phyloP scores from a whole-genome alignment of 2,113 vertebrate genomes.

The Pavo muticus region DNA sequence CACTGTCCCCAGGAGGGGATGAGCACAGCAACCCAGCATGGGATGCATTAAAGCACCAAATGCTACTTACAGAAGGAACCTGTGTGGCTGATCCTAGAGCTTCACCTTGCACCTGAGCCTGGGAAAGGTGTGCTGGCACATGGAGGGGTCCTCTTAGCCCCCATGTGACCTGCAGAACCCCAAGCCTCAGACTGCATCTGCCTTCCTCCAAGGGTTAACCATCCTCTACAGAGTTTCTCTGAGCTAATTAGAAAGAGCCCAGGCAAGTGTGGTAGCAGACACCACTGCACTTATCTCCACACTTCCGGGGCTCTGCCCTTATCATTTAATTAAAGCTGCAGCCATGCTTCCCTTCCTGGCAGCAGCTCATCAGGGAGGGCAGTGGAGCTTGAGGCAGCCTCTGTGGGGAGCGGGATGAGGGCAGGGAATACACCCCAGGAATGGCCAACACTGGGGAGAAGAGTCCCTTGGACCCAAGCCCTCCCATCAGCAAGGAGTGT shows the following conservation, averaged over 20 bases:
- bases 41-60: not conserved
- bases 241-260: slow-evolving; percentile 62
- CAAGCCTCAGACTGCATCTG: not conserved
- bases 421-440: not conserved
- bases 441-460: not conserved
- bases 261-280: slow-evolving; percentile 55
- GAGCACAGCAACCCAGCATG: not conserved
- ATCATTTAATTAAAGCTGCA: slow-evolving; percentile 78
- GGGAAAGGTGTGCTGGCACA: not conserved
- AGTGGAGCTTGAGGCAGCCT: slow-evolving; percentile 58
- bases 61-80: not conserved
- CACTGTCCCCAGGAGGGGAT: not conserved
- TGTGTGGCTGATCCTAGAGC: not conserved
- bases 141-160: not conserved
- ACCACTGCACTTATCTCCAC: slow-evolving; percentile 54
- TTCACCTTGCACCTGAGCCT: not conserved
- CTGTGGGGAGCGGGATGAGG: not conserved
- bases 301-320: slow-evolving; percentile 74
- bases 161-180: not conserved
- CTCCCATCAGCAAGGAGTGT: not conserved
- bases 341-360: slow-evolving; percentile 45
- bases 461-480: not conserved
- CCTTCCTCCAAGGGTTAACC: slow-evolving; percentile 41
- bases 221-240: slow-evolving; percentile 18
- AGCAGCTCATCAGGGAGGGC: slow-evolving; percentile 68